Percentiles rank a stretch among this genome's conserved stretches.
These are phyloP conservation scores for Drosophila pegasa DNA, from an alignment of 2,888 invertebrate genomes.

Conservation along the genomic window DNA sequence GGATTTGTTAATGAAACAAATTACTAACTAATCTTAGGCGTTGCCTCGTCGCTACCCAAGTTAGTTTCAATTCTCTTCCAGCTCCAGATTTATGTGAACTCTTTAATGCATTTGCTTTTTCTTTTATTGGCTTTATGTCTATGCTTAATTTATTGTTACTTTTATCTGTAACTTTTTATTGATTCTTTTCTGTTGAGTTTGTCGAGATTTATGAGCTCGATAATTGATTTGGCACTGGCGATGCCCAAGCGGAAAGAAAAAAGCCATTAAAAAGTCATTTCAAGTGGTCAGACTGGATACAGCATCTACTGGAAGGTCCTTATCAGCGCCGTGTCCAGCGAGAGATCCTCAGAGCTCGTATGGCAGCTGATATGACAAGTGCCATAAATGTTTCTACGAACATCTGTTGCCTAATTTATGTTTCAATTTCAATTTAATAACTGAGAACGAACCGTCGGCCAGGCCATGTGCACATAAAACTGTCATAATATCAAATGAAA, in stretches of 20 bases:
- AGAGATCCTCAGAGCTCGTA: constrained; percentile 52
- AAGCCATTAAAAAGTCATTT: constrained; percentile 49
- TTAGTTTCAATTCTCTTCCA: constrained; percentile 1
- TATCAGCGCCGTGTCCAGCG: constrained; percentile 45
- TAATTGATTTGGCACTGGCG: constrained; percentile 65
- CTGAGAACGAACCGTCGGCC: constrained; percentile 7
- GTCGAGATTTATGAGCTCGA: constrained; percentile 59
- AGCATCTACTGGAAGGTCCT: constrained; percentile 40
- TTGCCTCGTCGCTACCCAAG: background rate
- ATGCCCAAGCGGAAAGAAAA: constrained; percentile 17
- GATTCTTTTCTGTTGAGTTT: constrained; percentile 38
- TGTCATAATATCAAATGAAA: constrained; percentile 76
- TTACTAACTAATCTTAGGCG: constrained; percentile 46
- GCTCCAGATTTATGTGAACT: constrained; percentile 18
- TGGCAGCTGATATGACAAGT: constrained; percentile 74
- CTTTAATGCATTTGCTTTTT: constrained; percentile 10
- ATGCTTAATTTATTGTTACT: constrained; percentile 55
- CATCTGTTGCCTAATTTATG: constrained; percentile 77
- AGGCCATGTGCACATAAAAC: constrained; percentile 60
- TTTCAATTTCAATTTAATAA: constrained; percentile 62
- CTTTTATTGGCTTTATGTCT: constrained; percentile 42
- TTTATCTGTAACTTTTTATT: constrained; percentile 58
- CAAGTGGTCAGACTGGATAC: constrained; percentile 36
- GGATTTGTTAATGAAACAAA: constrained; percentile 58
- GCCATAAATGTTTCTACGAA: constrained; percentile 65